phyloP scores from a whole-genome alignment of 2,888 invertebrate genomes.

The Agonopterix alstromeriana region DNA sequence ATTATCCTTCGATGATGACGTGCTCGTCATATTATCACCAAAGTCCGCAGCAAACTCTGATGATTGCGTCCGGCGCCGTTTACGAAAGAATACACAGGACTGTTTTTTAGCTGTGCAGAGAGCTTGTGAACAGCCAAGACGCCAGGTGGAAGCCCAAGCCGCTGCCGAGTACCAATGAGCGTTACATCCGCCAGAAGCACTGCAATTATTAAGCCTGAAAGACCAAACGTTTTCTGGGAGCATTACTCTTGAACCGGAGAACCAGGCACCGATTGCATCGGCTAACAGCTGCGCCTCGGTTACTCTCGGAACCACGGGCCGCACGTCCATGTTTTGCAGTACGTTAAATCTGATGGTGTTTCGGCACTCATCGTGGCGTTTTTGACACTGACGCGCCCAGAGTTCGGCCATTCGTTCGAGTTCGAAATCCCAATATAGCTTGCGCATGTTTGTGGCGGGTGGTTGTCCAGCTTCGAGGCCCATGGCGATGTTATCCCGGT shows the following conservation, averaged over 20 bases:
- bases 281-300: conserved; percentile 64
- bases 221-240: conserved; percentile 56
- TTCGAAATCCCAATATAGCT: conserved; percentile 72
- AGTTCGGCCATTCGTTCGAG: conserved; percentile 62
- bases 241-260: conserved; percentile 56
- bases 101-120: conserved; percentile 52
- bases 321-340: conserved; percentile 65
- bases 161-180: conserved; percentile 63
- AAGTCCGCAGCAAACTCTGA: conserved; percentile 2
- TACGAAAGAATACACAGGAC: conserved; percentile 48
- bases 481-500: conserved; percentile 65
- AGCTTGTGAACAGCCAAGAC: conserved; percentile 61
- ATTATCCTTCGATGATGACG: conserved; percentile 22
- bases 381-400: conserved; percentile 70
- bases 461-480: conserved; percentile 67
- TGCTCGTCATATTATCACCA: neutral
- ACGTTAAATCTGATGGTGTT: conserved; percentile 63
- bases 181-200: conserved; percentile 59
- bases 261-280: conserved; percentile 65
- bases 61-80: conserved; percentile 25
- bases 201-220: conserved; percentile 53
- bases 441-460: conserved; percentile 67
- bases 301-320: conserved; percentile 49
- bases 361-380: conserved; percentile 67
- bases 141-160: conserved; percentile 68